phyloP scores from a whole-genome alignment of 2,797 vertebrate species.

The Echeneis naucrates region DNA sequence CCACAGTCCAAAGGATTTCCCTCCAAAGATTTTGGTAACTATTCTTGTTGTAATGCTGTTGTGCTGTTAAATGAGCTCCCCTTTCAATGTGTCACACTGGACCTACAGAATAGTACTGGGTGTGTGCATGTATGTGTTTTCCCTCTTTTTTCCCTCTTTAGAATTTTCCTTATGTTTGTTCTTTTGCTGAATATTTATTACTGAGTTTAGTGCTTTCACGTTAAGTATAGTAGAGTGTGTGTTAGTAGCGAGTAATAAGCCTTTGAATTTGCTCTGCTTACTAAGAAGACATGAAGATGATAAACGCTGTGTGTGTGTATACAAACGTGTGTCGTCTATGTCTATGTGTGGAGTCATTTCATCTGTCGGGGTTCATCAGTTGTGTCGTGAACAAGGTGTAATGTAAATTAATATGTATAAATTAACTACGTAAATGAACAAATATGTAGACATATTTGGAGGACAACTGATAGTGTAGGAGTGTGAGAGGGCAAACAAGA shows the following conservation, averaged over 20 bases:
- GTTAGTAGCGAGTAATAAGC: not conserved
- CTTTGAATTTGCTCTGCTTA: too few relatives aligned
- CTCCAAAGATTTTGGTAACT: not conserved
- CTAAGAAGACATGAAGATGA: too few relatives aligned
- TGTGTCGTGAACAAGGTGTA: slow-evolving; percentile 2
- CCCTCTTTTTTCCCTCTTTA: not conserved
- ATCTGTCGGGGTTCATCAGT: slow-evolving; percentile 21
- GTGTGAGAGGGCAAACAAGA: slow-evolving; percentile 38
- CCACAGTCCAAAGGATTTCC: slow-evolving; percentile 2
- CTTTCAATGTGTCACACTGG: not conserved
- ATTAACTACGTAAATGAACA: too few relatives aligned
- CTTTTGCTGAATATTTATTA: not conserved
- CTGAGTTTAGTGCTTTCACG: not conserved
- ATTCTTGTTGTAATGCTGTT: not conserved
- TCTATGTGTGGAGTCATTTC: not conserved
- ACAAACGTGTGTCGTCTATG: not conserved
- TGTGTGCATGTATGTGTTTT: not conserved
- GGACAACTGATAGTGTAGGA: slow-evolving; percentile 19
- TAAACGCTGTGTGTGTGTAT: not conserved
- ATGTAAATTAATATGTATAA: slow-evolving; percentile 25
- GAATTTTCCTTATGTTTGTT: slow-evolving; percentile 3
- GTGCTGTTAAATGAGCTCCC: not conserved
- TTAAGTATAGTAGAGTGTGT: not conserved
- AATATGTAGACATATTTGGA: slow-evolving; percentile 27
- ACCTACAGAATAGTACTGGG: slow-evolving; percentile 19